Percentiles rank a stretch among this genome's conserved stretches.
Conservation (phyloP, 2,113 vertebrate species). For the Atrichornis clamosus region DNA sequence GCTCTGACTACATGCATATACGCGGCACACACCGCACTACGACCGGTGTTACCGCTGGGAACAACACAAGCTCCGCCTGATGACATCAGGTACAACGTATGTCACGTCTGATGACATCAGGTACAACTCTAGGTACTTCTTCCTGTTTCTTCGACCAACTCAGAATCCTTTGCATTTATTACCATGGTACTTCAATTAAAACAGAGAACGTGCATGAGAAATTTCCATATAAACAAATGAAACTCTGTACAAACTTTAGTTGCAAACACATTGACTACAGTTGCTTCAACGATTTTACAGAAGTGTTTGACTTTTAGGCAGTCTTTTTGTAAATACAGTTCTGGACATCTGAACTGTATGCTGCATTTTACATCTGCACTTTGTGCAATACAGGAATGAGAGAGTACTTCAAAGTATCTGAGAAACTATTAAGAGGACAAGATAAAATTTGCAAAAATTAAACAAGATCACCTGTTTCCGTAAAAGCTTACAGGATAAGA, state of each 20-base stretch:
- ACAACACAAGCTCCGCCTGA: neutral
- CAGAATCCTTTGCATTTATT: neutral
- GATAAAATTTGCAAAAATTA: neutral
- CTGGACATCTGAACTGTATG: neutral
- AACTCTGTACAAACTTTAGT: neutral
- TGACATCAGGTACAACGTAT: accelerated
- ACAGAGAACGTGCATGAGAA: accelerated
- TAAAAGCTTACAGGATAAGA: neutral
- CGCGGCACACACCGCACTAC: neutral
- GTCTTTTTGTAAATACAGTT: neutral
- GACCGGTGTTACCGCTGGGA: accelerated
- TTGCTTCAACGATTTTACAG: neutral
- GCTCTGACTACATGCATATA: neutral
- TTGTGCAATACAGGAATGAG: neutral
- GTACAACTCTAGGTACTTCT: neutral
- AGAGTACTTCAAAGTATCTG: neutral
- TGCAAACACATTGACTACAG: neutral
- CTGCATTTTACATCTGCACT: neutral
- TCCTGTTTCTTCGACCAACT: neutral
- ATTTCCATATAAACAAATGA: neutral
- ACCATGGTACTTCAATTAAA: neutral
- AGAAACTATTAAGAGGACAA: neutral
- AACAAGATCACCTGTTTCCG: accelerated
- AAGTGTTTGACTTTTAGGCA: neutral
- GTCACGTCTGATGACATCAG: accelerated